Evolutionary conservation across 2,797 vertebrate genomes (phyloP).

Genomic region (Dromococcyx pavoninus): DNA sequence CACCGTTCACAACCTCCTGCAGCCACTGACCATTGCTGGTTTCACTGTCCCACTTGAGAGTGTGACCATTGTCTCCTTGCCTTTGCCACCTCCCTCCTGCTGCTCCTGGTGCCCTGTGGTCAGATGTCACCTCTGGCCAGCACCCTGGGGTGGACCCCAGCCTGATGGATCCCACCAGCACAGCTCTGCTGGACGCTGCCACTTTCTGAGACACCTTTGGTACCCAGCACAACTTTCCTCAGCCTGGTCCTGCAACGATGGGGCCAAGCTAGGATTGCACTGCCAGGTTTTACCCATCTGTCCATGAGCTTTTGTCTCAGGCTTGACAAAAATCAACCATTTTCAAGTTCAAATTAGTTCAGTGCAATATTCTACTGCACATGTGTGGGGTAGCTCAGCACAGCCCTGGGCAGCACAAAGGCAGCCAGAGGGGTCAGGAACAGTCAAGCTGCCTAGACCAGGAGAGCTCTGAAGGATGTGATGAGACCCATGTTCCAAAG

Average conservation of each 20-base stretch:
- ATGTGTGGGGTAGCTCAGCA: neutral
- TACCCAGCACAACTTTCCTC: neutral
- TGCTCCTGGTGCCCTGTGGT: neutral
- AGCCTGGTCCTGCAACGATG: neutral
- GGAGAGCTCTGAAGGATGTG: neutral
- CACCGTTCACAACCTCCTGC: neutral
- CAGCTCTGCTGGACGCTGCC: neutral
- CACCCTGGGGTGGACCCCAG: neutral
- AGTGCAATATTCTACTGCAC: neutral
- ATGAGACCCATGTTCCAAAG: neutral
- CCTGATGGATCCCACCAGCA: neutral
- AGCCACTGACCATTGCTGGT: neutral
- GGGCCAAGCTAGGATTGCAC: neutral
- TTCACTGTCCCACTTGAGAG: neutral
- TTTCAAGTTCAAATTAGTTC: neutral
- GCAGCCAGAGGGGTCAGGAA: neutral
- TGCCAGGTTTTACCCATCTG: neutral
- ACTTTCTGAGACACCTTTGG: neutral
- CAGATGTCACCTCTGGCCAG: neutral
- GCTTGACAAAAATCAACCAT: neutral
- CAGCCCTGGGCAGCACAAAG: accelerated
- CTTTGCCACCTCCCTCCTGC: neutral
- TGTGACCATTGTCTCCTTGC: neutral
- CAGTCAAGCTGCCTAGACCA: neutral
- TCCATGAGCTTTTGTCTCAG: neutral